These are phyloP conservation scores for Acinonyx jubatus DNA, from an alignment of 2,113 vertebrate genomes.

Conservation along the genomic window DNA sequence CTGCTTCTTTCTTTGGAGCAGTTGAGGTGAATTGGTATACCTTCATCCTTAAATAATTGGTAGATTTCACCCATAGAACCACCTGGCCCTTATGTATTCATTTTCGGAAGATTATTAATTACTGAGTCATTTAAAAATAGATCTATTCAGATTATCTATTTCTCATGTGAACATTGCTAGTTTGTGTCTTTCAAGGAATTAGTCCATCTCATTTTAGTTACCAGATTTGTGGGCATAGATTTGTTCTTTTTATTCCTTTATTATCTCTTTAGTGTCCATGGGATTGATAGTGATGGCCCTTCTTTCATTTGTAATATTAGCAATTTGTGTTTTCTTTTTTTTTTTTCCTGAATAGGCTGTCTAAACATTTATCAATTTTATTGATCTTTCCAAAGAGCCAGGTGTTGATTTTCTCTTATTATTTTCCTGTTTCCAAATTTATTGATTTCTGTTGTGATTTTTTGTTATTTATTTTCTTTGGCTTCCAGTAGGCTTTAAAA, in stretches of 20 bases:
- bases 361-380: not conserved
- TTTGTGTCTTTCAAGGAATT: not conserved
- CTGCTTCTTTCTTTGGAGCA: not conserved
- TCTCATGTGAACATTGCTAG: not conserved
- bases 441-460: not conserved
- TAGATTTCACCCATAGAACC: not conserved
- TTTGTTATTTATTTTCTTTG: not conserved
- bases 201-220: not conserved
- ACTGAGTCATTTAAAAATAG: not conserved
- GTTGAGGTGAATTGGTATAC: not conserved
- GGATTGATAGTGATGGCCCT: not conserved
- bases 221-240: not conserved
- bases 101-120: not conserved
- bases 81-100: not conserved
- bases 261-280: not conserved
- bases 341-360: not conserved
- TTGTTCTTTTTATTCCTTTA: not conserved
- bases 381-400: not conserved
- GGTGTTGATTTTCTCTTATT: not conserved
- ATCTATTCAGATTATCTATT: not conserved
- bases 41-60: not conserved
- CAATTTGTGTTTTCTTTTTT: not conserved
- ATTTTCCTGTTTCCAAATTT: not conserved
- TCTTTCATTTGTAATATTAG: not conserved
- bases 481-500: not conserved